Percentiles rank a stretch among this genome's conserved stretches.
Evolutionary conservation across 1,140 invertebrate genomes (phyloP).

Genomic region (Aradophagus sp.): DNA sequence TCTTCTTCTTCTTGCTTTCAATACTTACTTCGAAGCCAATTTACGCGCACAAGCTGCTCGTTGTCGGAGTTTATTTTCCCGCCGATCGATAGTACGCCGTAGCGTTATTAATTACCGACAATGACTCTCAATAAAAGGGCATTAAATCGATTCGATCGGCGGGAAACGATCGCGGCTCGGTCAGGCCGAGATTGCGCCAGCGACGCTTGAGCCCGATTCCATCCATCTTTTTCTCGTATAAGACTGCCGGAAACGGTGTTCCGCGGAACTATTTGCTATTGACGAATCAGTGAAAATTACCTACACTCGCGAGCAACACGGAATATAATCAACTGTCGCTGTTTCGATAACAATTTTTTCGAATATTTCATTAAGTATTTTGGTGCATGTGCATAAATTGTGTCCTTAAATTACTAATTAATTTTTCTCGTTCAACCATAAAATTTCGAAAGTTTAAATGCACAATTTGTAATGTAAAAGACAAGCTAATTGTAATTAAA

Average conservation of each 20-base stretch:
- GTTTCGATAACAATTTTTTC: too few species aligned
- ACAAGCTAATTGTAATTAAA: too few species aligned
- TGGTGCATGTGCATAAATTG: too few species aligned
- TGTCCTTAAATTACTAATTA: too few species aligned
- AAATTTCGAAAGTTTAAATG: too few species aligned
- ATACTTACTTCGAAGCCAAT: slow-evolving; percentile 26
- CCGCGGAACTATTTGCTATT: slow-evolving; percentile 21
- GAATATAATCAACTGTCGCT: slow-evolving; percentile 6
- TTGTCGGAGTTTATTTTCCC: slow-evolving; percentile 44
- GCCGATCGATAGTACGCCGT: slow-evolving; percentile 1
- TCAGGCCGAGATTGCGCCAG: slow-evolving; percentile 36
- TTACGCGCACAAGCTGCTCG: slow-evolving; percentile 28
- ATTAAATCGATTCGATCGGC: slow-evolving; percentile 59
- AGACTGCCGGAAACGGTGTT: slow-evolving; percentile 42
- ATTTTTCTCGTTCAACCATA: too few species aligned
- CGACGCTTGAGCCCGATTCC: slow-evolving; percentile 16
- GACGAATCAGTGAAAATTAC: slow-evolving; percentile 41
- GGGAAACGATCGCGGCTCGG: slow-evolving; percentile 42
- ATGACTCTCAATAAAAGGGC: slow-evolving; percentile 58
- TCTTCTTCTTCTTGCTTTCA: too few species aligned
- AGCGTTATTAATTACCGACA: slow-evolving; percentile 57
- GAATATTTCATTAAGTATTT: too few species aligned
- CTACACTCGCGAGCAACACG: slow-evolving; percentile 6
- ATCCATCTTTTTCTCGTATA: slow-evolving; percentile 44
- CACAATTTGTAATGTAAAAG: too few species aligned